Conservation (phyloP, 2,888 invertebrate genomes). For the Melitaea athalia region DNA sequence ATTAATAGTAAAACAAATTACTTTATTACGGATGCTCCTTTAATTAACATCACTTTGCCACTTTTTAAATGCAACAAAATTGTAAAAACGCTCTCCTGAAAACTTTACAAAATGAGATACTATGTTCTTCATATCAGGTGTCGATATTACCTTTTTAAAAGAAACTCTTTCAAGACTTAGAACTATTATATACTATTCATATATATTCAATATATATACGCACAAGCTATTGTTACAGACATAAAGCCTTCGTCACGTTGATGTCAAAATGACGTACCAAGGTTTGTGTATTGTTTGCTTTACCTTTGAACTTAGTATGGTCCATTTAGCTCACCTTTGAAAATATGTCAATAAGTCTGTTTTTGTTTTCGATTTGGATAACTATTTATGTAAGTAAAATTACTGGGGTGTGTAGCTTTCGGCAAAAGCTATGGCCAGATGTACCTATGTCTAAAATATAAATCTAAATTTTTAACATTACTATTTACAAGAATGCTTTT, state of each 20-base stretch:
- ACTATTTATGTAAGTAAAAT: background rate
- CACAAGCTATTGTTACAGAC: background rate
- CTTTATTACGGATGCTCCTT: too few relatives aligned
- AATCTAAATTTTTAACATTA: too few relatives aligned
- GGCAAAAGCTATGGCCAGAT: background rate
- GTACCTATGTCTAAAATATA: background rate
- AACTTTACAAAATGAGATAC: too few relatives aligned
- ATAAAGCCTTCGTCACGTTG: constrained; percentile 17
- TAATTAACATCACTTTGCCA: too few relatives aligned
- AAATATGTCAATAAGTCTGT: background rate
- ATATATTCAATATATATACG: background rate
- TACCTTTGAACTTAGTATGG: constrained; percentile 22
- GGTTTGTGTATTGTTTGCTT: constrained; percentile 25
- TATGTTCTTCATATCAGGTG: too few relatives aligned
- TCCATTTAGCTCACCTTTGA: constrained; percentile 5
- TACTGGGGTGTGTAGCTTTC: background rate
- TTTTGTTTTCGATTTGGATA: background rate
- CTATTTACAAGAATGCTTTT: too few relatives aligned
- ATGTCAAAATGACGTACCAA: constrained; percentile 23
- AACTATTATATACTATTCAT: background rate
- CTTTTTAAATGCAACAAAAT: too few relatives aligned
- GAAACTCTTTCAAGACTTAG: too few relatives aligned
- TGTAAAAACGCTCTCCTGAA: too few relatives aligned
- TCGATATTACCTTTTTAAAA: too few relatives aligned
- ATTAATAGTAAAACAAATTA: too few relatives aligned